These are phyloP conservation scores for Paraescarpia echinospica DNA, from an alignment of 1,140 invertebrate genomes.

Conservation along the genomic window DNA sequence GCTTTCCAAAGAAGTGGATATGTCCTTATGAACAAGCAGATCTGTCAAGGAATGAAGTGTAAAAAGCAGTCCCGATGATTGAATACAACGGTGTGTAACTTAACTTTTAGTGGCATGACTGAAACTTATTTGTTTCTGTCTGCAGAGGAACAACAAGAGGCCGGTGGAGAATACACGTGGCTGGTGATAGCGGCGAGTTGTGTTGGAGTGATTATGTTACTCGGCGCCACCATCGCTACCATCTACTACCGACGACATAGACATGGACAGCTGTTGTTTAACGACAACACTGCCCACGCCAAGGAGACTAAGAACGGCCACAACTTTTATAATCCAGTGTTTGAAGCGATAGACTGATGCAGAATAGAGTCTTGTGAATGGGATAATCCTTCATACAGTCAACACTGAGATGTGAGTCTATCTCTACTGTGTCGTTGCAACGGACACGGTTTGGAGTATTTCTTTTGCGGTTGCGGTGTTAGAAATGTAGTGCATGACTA, in stretches of 20 bases:
- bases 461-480: too few relatives aligned
- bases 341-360: neutral
- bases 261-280: neutral
- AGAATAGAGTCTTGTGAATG: neutral
- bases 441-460: too few relatives aligned
- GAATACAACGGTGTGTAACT: too few relatives aligned
- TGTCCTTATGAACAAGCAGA: too few relatives aligned
- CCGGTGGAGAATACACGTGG: neutral
- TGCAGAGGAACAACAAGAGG: neutral
- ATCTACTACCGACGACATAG: neutral
- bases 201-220: neutral
- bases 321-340: neutral
- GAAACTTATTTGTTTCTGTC: neutral
- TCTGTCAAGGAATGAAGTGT: too few relatives aligned
- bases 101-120: too few relatives aligned
- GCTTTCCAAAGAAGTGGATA: too few relatives aligned
- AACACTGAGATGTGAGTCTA: too few relatives aligned
- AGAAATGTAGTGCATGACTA: too few relatives aligned
- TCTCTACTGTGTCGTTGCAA: too few relatives aligned
- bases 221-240: neutral
- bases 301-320: too few relatives aligned
- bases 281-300: neutral
- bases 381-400: neutral
- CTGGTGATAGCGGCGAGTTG: neutral
- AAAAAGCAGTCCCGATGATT: too few relatives aligned